These are phyloP conservation scores for Cercopithecus neglectus DNA, from an alignment of 2,797 vertebrate species.

Conservation along the genomic window DNA sequence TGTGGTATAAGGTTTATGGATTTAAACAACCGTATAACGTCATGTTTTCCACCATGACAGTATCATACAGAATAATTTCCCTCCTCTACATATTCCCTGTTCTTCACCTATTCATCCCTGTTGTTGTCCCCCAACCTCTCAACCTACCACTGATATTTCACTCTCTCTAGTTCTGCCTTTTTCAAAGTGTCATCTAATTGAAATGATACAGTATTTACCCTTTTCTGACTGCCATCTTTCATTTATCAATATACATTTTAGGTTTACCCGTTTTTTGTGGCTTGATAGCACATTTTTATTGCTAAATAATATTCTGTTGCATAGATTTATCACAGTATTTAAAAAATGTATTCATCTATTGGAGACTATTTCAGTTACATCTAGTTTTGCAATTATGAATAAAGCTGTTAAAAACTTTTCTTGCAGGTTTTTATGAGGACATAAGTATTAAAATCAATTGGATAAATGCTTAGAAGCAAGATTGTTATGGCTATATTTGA, in stretches of 20 bases:
- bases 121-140: background rate
- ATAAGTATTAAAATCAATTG: background rate
- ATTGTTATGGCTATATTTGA: background rate
- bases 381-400: background rate
- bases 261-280: background rate
- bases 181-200: background rate
- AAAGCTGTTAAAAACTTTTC: background rate
- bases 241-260: background rate
- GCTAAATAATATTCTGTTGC: background rate
- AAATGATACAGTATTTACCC: background rate
- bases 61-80: background rate
- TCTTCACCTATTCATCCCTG: background rate
- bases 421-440: background rate
- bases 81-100: background rate
- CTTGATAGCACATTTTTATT: background rate
- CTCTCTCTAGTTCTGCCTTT: background rate
- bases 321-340: background rate
- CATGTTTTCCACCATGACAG: background rate
- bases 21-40: background rate
- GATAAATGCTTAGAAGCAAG: background rate
- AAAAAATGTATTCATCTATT: background rate
- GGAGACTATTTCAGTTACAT: background rate
- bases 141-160: background rate
- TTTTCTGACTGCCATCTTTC: background rate
- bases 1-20: background rate